Base-by-base conservation (phyloP, 2,113 vertebrate genomes). In the Athene cunicularia region DNA sequence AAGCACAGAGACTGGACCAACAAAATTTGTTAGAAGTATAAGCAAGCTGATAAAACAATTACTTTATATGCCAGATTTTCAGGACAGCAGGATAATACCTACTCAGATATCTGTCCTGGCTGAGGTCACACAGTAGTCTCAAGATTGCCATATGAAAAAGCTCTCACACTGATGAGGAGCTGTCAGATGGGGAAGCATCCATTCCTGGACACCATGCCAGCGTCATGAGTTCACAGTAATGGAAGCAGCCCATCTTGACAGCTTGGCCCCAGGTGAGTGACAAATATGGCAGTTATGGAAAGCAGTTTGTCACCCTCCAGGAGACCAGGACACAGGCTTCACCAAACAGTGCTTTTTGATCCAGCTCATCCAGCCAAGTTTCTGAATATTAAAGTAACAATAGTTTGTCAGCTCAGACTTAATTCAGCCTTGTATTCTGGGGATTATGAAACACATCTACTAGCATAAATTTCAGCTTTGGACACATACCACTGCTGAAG, bases 151-250 rank as follows among this genome's bases (percentile, higher is more conserved):
- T 15, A 23, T 11, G 27, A 11, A 43, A 89, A 45, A 71, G 28
- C 28, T 63, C 3, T 0, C 1, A 4, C 6, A 6, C 33, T 5
- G 11, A 62, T n/a, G 58, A 0, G 18, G 17, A 43, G 22, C 60
- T 74, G 37, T 0, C 10, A 8, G 39, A 19, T 20, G 52, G 14
- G 16, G 12, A n/a, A 55, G 21, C 28, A 58, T 3, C 39, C 15
- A 9, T 14, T 53, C 45, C 14, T n/a, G 24, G 35, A 21, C 33
- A n/a, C 12, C 14, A 2, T 0, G 4, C 13, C 52, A 55, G 11
- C 5, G 15, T 5, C 6, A 1, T 1, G 6, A 64, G 43, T 1
- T 72, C 67, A n/a, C n/a, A 62, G 70, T 4, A 11, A 10, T 2
- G 19, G 58, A 39, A 75, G n/a, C 18, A 82, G 52, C 39, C 8